Percentiles rank a stretch among this genome's conserved stretches.
phyloP scores from a whole-genome alignment of 2,113 vertebrate genomes.

The Grus americana region DNA sequence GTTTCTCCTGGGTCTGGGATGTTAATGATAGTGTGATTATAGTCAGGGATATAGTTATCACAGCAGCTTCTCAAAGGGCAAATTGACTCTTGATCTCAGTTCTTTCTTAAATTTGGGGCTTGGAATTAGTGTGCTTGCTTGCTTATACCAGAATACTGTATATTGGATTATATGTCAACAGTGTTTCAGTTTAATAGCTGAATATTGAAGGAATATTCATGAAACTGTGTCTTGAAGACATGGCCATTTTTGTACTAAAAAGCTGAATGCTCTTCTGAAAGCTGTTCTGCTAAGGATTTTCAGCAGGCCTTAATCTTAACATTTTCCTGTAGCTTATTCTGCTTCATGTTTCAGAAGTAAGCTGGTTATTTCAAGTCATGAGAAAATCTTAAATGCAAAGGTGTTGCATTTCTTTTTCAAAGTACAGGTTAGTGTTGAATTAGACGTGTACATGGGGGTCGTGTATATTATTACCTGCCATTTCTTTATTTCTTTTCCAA shows the following conservation, averaged over 20 bases:
- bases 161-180: not conserved
- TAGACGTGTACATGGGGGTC: rapidly evolving
- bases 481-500: not conserved
- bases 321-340: not conserved
- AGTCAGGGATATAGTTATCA: not conserved
- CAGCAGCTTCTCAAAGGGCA: not conserved
- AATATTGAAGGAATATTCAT: not conserved
- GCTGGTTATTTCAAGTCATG: not conserved
- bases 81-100: not conserved
- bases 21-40: not conserved
- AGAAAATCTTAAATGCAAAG: not conserved
- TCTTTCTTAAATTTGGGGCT: not conserved
- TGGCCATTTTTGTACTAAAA: not conserved
- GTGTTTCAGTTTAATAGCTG: not conserved
- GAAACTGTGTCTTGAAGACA: not conserved
- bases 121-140: not conserved
- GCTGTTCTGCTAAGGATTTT: not conserved
- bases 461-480: not conserved
- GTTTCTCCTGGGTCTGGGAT: not conserved
- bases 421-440: not conserved
- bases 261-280: not conserved
- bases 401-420: not conserved
- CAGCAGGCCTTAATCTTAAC: not conserved
- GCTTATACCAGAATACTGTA: not conserved
- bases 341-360: not conserved